Percentiles rank a stretch among this genome's conserved stretches.
Evolutionary conservation across 2,888 invertebrate species (phyloP).

Genomic region (Drosophila glabriapex): DNA sequence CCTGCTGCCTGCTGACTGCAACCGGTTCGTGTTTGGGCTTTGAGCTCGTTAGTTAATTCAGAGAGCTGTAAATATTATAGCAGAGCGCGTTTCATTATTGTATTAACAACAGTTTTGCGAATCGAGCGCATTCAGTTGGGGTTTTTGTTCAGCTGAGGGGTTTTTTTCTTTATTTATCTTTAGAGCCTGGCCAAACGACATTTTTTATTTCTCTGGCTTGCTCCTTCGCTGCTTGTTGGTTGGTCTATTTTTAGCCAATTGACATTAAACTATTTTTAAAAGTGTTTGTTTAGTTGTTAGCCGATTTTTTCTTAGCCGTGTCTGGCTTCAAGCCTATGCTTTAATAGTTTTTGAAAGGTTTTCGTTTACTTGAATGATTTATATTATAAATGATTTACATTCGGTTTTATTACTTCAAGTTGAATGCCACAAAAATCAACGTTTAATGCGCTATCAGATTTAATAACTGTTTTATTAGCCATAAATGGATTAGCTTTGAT

Average conservation of each 20-base stretch:
- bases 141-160: background rate
- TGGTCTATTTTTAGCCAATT: conserved; percentile 56
- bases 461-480: conserved; percentile 11
- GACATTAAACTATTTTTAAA: conserved; percentile 49
- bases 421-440: conserved; percentile 29
- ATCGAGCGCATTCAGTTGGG: conserved; percentile 12
- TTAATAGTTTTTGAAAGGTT: conserved; percentile 41
- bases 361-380: conserved; percentile 36
- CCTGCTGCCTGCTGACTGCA: conserved; percentile 21
- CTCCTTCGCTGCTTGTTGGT: conserved; percentile 12
- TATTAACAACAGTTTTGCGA: conserved; percentile 64
- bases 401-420: conserved; percentile 38
- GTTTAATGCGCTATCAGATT: conserved; percentile 5
- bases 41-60: conserved; percentile 80
- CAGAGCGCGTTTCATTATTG: conserved; percentile 76
- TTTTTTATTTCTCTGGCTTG: conserved; percentile 13
- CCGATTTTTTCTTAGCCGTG: background rate
- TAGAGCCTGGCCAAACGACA: conserved; percentile 36
- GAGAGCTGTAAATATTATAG: conserved; percentile 79
- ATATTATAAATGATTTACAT: conserved; percentile 46
- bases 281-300: conserved; percentile 14
- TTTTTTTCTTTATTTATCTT: conserved; percentile 17
- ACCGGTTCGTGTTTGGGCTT: conserved; percentile 53
- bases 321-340: background rate
- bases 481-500: background rate